Evolutionary conservation across 1,140 invertebrate genomes (phyloP).

Genomic region (Neelides sp.): DNA sequence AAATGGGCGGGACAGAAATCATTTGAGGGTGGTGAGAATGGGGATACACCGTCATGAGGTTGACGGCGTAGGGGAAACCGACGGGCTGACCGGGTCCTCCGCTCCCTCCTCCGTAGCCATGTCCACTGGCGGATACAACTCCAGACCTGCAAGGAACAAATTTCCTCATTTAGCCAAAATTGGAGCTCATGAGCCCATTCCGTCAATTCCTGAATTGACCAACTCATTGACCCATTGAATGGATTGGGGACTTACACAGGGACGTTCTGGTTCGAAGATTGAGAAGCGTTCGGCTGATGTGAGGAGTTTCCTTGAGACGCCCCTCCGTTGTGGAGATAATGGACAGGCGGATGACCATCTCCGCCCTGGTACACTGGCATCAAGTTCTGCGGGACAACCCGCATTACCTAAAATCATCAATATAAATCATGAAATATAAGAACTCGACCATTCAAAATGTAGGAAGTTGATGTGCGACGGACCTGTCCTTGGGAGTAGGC

Average conservation of each 20-base stretch:
- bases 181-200: too few species aligned
- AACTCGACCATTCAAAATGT: neutral
- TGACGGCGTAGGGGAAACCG: constrained; percentile 11
- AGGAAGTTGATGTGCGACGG: neutral
- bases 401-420: constrained; percentile 9
- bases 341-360: constrained; percentile 16
- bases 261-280: constrained; percentile 14
- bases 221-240: too few species aligned
- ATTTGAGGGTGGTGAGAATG: constrained; percentile 4
- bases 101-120: constrained; percentile 19
- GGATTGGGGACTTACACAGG: constrained; percentile 22
- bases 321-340: constrained; percentile 21
- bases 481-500: constrained; percentile 11
- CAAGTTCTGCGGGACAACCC: constrained; percentile 9
- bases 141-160: constrained; percentile 12
- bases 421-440: neutral
- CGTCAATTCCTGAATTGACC: neutral
- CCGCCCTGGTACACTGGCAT: constrained; percentile 19
- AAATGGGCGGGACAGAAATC: neutral
- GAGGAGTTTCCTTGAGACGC: constrained; percentile 20
- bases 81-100: constrained; percentile 21
- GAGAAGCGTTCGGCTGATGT: constrained; percentile 15
- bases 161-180: too few species aligned
- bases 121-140: constrained; percentile 20
- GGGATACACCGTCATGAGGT: constrained; percentile 19